Percentiles rank a stretch among this genome's conserved stretches.
Conservation (phyloP, 2,113 vertebrate genomes). For the Syrrhaptes paradoxus region DNA sequence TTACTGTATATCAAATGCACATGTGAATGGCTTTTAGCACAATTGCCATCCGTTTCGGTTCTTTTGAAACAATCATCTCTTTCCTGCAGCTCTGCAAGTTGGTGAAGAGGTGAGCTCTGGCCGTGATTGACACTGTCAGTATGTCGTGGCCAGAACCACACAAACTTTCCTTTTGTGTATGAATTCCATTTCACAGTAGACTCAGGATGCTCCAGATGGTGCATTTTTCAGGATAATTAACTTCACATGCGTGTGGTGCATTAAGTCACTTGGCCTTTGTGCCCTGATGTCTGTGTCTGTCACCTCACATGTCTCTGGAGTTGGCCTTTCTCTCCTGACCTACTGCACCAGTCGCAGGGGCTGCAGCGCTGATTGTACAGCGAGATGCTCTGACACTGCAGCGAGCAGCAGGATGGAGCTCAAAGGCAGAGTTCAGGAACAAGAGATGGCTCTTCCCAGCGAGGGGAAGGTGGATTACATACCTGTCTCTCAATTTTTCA, state of each 20-base stretch:
- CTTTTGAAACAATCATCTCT: neutral
- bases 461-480: neutral
- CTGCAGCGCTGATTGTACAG: neutral
- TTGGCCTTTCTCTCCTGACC: neutral
- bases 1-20: accelerated
- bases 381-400: neutral
- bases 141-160: neutral
- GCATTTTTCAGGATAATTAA: neutral
- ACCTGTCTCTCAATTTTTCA: neutral
- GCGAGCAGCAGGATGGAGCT: neutral
- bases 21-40: neutral
- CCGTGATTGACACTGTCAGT: neutral
- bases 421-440: neutral
- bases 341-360: neutral
- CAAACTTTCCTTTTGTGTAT: neutral
- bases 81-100: neutral
- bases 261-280: neutral
- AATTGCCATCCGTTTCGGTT: neutral
- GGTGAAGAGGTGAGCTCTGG: neutral
- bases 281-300: neutral
- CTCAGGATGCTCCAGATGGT: neutral
- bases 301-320: accelerated
- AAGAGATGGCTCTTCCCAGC: neutral
- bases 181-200: neutral
- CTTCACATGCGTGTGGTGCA: neutral